phyloP scores from a whole-genome alignment of 2,888 invertebrate genomes.

The Dolichopus griseipennis region DNA sequence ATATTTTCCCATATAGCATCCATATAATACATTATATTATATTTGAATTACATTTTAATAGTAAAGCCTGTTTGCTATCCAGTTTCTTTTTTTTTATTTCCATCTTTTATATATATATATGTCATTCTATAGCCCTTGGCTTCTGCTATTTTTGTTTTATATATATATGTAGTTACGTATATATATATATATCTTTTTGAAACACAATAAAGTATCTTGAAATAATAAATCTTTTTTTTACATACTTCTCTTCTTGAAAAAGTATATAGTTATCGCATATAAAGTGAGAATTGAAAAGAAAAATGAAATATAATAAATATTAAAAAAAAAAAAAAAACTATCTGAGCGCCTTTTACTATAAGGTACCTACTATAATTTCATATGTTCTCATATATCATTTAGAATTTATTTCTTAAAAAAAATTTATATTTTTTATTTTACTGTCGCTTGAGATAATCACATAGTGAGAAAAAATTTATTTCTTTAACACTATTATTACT shows the following conservation, averaged over 20 bases:
- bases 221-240: neutral
- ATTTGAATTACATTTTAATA: no score
- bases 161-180: neutral
- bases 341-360: neutral
- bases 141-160: neutral
- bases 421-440: neutral
- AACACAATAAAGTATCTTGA: neutral
- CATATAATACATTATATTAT: no score
- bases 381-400: conserved; percentile 1
- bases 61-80: no score
- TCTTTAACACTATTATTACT: neutral
- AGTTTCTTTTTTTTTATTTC: no score
- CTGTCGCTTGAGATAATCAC: neutral
- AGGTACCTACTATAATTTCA: neutral
- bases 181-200: neutral
- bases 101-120: no score
- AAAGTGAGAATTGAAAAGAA: no score
- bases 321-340: no score
- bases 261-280: no score
- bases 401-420: neutral
- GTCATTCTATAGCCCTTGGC: neutral
- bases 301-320: no score
- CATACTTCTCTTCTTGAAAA: no score
- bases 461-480: neutral
- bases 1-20: no score